Evolutionary conservation across 1,140 invertebrate genomes (phyloP), one percentile per base, ranked within the genome.

Genomic region (Zophobas atratus): DNA sequence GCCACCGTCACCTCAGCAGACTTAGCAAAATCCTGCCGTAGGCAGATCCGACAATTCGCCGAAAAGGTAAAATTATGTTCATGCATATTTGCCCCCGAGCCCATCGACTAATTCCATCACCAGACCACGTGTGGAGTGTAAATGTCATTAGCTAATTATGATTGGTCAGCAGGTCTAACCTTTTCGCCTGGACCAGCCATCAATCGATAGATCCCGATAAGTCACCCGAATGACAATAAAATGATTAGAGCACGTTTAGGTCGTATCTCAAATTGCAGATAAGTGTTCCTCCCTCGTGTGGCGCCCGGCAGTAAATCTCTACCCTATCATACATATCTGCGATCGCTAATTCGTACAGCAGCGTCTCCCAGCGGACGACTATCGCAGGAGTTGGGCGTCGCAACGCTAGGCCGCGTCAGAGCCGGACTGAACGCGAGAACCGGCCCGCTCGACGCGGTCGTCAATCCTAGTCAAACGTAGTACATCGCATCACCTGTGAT

Each of bases 301-400:
- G 73, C 39, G 53, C 6, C 20, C 46, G 46, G 53, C 55, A 55
- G 41, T 73, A 73, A 73, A 73, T 73, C 71, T 73, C 71, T 41
- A 73, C 55, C 71, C 49, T 73, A 72, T 73, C 71, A 73, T 73
- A 73, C 71, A 73, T 73, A 73, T 73, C 71, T 73, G 71, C 71
- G 56, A 73, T 73, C 71, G 55, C 71, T 73, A 73, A 73, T 73
- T 73, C 71, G 71, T 56, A 20, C 20, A 43, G 71, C 39, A 34
- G 48, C 71, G 67, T 46, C 55, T 55, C 71, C 71, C 49, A 55
- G 34, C 41, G 55, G 74, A 39, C 34, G 36, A 39, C 39, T 56
- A 55, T 74, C 43, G 34, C 32, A 36, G 48, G 46, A 70, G 75
- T 77, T 77, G 5, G 75, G 75, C 75, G 75, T 39, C 75, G 48